Conservation (phyloP, 1,140 invertebrate genomes). For the Eubasilissa regina region DNA sequence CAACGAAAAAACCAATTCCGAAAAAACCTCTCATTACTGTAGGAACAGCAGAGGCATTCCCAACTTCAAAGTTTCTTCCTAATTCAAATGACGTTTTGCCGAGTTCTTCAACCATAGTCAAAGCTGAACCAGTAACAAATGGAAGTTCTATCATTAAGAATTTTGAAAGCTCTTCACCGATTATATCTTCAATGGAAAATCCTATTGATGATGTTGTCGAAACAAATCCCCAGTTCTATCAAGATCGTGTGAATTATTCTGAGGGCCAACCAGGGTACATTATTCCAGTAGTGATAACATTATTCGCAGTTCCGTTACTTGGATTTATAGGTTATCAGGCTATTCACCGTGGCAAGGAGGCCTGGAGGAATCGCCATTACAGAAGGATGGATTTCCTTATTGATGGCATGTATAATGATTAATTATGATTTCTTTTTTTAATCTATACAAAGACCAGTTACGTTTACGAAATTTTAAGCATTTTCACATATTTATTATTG, state of each 20-base stretch:
- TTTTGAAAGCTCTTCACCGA: too few relatives aligned
- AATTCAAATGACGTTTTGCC: slow-evolving; percentile 24
- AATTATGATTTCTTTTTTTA: slow-evolving; percentile 50
- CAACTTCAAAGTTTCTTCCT: slow-evolving; percentile 16
- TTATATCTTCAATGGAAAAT: too few relatives aligned
- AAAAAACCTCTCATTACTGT: slow-evolving; percentile 66
- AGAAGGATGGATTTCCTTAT: slow-evolving; percentile 85
- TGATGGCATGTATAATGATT: slow-evolving; percentile 87
- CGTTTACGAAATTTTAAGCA: too few relatives aligned
- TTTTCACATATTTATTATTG: too few relatives aligned
- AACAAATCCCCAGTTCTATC: slow-evolving; percentile 11
- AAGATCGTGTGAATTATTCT: slow-evolving; percentile 61
- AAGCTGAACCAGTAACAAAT: not conserved
- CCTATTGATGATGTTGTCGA: too few relatives aligned
- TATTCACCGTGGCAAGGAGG: slow-evolving; percentile 78
- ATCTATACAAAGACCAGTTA: too few relatives aligned
- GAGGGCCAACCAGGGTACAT: slow-evolving; percentile 73
- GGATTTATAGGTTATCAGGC: slow-evolving; percentile 75
- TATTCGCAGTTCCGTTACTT: slow-evolving; percentile 78
- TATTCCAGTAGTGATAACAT: slow-evolving; percentile 77
- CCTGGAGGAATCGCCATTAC: slow-evolving; percentile 84
- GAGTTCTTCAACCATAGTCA: slow-evolving; percentile 10
- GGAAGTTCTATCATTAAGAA: too few relatives aligned
- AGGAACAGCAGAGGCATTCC: slow-evolving; percentile 61
- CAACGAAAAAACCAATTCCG: slow-evolving; percentile 61